phyloP scores from a whole-genome alignment of 2,797 vertebrate species.

The Rachycentron canadum region DNA sequence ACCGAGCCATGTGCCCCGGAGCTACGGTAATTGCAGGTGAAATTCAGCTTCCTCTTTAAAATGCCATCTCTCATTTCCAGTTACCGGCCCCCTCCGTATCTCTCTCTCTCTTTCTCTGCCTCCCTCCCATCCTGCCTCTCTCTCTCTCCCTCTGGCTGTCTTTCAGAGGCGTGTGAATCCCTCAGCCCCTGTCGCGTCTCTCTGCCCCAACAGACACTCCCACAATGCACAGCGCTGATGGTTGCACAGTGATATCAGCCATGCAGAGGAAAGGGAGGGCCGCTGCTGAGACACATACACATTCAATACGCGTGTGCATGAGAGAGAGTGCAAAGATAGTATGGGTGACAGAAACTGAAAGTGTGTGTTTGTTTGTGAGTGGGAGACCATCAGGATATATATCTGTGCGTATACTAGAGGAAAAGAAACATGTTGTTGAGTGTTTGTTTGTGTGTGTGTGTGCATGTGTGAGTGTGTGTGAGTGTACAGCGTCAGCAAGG shows the following conservation, averaged over 20 bases:
- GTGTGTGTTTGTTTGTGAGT: conserved; percentile 63
- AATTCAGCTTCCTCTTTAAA: conserved; percentile 90
- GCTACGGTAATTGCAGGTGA: conserved; percentile 90
- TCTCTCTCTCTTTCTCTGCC: conserved; percentile 66
- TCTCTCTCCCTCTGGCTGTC: conserved; percentile 81
- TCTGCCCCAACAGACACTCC: conserved; percentile 84
- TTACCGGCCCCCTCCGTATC: conserved; percentile 82
- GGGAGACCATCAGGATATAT: conserved; percentile 52
- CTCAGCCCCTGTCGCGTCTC: conserved; percentile 83
- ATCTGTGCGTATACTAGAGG: conserved; percentile 42
- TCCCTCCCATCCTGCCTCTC: conserved; percentile 47
- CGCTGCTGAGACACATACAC: conserved; percentile 68
- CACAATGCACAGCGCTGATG: conserved; percentile 85
- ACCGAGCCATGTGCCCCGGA: conserved; percentile 85
- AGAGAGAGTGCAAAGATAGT: conserved; percentile 53
- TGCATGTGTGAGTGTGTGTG: conserved; percentile 59
- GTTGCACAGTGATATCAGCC: conserved; percentile 82
- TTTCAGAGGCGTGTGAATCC: conserved; percentile 85
- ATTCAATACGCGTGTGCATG: conserved; percentile 44
- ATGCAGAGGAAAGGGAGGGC: conserved; percentile 78
- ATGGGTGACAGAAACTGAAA: conserved; percentile 60
- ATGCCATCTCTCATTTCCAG: conserved; percentile 89
- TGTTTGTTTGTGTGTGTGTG: conserved; percentile 52
- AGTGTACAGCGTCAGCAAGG: conserved; percentile 83
- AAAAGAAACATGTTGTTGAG: conserved; percentile 53